Conservation (phyloP, 2,797 vertebrate species). For the Champsocephalus esox region DNA sequence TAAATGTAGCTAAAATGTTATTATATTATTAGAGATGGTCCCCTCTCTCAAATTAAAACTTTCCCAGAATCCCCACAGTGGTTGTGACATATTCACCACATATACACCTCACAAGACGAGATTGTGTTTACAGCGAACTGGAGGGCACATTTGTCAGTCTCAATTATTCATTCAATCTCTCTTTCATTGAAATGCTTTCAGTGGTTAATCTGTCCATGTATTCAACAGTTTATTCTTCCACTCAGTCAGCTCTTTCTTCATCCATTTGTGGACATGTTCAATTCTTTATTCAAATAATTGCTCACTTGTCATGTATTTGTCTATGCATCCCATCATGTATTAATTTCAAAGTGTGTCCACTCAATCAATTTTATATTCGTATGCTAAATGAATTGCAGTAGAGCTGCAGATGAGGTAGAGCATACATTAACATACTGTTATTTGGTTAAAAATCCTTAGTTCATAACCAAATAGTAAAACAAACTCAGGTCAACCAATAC, state of each 20-base stretch:
- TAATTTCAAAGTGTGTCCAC: constrained; percentile 35
- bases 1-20: not conserved
- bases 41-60: not conserved
- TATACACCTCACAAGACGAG: constrained; percentile 6
- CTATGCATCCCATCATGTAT: constrained; percentile 22
- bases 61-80: not conserved
- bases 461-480: not conserved
- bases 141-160: constrained; percentile 38
- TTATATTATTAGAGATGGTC: not conserved
- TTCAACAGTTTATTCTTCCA: constrained; percentile 38
- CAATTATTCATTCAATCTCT: constrained; percentile 48
- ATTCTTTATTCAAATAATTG: constrained; percentile 49
- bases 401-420: constrained; percentile 24
- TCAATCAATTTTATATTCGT: constrained; percentile 38
- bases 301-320: constrained; percentile 38
- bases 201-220: constrained; percentile 50
- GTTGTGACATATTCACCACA: constrained; percentile 5
- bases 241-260: constrained; percentile 37
- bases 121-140: constrained; percentile 17
- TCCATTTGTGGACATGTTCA: constrained; percentile 34
- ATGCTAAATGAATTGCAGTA: constrained; percentile 31
- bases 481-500: not conserved
- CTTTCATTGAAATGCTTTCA: constrained; percentile 33
- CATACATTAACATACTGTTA: not conserved
- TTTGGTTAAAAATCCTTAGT: not conserved